Percentiles rank a stretch among this genome's conserved stretches.
phyloP scores from a whole-genome alignment of 2,113 vertebrate genomes.

The Eurypyga helias region DNA sequence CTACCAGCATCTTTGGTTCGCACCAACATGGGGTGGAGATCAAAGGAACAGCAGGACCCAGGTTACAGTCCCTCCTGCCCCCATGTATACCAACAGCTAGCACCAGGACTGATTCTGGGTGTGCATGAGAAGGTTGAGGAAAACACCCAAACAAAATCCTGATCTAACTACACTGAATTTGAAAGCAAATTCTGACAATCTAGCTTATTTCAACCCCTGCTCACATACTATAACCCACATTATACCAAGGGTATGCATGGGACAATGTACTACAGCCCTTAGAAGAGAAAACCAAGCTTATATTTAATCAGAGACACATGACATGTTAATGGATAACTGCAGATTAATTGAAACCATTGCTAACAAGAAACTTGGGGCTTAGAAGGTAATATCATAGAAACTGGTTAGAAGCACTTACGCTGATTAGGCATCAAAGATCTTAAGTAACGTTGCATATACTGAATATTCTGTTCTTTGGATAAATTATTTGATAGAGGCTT shows the following conservation, averaged over 20 bases:
- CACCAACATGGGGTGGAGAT: not conserved
- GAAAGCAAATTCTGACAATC: not conserved
- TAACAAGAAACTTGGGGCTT: slow-evolving; percentile 6
- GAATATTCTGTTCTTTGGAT: not conserved
- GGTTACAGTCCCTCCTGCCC: not conserved
- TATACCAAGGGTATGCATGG: not conserved
- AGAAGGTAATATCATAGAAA: not conserved
- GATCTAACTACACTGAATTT: not conserved
- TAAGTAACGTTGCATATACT: not conserved
- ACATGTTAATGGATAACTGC: slow-evolving; percentile 12
- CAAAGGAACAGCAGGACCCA: not conserved
- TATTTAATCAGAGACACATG: slow-evolving; percentile 32
- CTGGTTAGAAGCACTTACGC: not conserved
- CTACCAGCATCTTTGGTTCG: not conserved
- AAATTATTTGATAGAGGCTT: slow-evolving; percentile 9
- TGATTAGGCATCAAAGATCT: slow-evolving; percentile 6
- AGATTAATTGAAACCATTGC: slow-evolving; percentile 57
- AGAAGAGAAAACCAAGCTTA: not conserved
- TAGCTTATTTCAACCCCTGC: not conserved
- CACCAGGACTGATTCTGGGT: not conserved
- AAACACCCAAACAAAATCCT: not conserved
- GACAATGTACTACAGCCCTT: not conserved
- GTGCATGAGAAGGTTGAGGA: not conserved
- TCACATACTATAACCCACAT: not conserved
- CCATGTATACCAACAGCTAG: not conserved